Percentiles rank a stretch among this genome's conserved stretches.
phyloP scores from a whole-genome alignment of 92 coral and sea anemone genomes.

The Palythoa caribaeorum region DNA sequence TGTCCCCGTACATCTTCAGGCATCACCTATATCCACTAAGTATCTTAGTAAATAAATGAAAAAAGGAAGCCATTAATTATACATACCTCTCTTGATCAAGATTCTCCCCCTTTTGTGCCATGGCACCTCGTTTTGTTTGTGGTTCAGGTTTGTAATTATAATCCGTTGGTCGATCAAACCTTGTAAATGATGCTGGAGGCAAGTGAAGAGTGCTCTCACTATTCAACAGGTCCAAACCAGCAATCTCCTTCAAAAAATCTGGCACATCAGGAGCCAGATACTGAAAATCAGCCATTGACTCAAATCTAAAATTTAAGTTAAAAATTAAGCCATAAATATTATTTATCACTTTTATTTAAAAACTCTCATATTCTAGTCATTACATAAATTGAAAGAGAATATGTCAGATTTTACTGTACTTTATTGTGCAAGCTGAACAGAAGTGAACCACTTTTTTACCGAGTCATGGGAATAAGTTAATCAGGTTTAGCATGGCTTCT shows the following conservation, averaged over 20 bases:
- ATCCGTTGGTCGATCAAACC: slow-evolving; percentile 79
- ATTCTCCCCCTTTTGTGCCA: slow-evolving; percentile 47
- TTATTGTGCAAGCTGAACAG: no score
- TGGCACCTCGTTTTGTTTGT: slow-evolving; percentile 37
- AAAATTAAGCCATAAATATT: not conserved
- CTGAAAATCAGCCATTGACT: slow-evolving; percentile 87
- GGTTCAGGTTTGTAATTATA: slow-evolving; percentile 77
- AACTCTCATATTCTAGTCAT: no score
- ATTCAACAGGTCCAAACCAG: slow-evolving; percentile 72
- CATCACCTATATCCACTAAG: no score
- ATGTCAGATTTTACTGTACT: no score
- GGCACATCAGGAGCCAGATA: slow-evolving; percentile 79
- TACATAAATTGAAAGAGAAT: no score
- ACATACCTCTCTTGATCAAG: slow-evolving; percentile 63
- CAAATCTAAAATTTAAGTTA: slow-evolving; percentile 70
- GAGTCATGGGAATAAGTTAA: no score
- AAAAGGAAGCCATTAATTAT: not conserved
- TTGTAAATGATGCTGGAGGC: slow-evolving; percentile 87
- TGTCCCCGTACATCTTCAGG: no score
- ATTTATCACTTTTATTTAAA: not conserved
- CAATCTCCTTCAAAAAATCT: slow-evolving; percentile 72
- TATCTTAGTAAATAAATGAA: not conserved
- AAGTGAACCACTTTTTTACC: no score
- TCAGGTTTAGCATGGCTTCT: no score
- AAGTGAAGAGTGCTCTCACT: slow-evolving; percentile 73